Percentiles rank a stretch among this genome's conserved stretches.
Evolutionary conservation across 2,888 invertebrate genomes (phyloP).

Genomic region (Ptychoptera contaminata): DNA sequence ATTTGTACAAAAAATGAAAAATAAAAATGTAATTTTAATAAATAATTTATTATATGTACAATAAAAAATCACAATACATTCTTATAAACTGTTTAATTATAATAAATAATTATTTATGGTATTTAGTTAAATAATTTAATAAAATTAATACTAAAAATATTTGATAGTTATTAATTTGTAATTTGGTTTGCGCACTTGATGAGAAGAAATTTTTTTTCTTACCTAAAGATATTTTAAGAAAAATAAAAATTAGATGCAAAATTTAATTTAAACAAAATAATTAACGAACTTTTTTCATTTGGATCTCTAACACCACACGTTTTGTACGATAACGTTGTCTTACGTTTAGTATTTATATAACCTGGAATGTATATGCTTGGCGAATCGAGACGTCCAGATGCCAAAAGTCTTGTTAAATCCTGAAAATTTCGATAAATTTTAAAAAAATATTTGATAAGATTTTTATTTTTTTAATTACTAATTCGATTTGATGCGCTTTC

Average conservation of each 20-base stretch:
- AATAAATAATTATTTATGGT: too few species aligned
- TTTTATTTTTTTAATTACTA: conserved; percentile 32
- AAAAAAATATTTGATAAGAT: too few species aligned
- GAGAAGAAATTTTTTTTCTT: not conserved
- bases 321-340: conserved; percentile 52
- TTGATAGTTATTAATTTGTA: too few species aligned
- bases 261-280: conserved; percentile 10
- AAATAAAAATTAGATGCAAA: not conserved
- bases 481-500: conserved; percentile 59
- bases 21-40: too few species aligned
- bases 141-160: too few species aligned
- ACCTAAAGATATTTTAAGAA: not conserved
- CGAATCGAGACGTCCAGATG: conserved; percentile 53
- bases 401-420: conserved; percentile 56
- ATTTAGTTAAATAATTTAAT: too few species aligned
- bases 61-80: too few species aligned
- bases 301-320: conserved; percentile 63
- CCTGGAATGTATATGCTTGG: conserved; percentile 69
- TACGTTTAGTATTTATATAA: conserved; percentile 52
- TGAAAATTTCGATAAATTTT: conserved; percentile 4
- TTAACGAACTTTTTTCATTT: conserved; percentile 41
- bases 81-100: too few species aligned
- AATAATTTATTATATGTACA: too few species aligned
- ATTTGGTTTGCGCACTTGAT: not conserved
- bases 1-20: too few species aligned